These are phyloP conservation scores for Hirtodrosophila confusa DNA, from an alignment of 2,888 invertebrate genomes.

Conservation along the genomic window DNA sequence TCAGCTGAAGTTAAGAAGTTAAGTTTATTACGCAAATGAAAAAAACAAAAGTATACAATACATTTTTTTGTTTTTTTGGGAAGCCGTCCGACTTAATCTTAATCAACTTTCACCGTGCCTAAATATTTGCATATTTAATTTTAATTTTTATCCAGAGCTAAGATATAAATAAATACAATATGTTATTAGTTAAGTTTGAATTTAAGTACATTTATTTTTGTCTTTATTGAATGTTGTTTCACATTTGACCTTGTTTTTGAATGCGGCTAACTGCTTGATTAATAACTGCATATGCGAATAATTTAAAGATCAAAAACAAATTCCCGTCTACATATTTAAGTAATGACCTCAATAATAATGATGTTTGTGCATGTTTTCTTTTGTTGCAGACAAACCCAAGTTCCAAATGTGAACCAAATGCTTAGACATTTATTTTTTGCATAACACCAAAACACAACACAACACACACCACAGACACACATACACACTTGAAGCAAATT, in stretches of 20 bases:
- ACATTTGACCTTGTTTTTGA: neutral
- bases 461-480: constrained; percentile 15
- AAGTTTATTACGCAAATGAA: neutral
- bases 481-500: constrained; percentile 45
- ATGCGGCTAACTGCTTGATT: neutral
- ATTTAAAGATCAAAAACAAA: too few species aligned
- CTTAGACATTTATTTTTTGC: constrained; percentile 35
- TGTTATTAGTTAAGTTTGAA: too few species aligned
- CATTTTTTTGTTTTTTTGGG: constrained; percentile 5
- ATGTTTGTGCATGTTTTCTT: neutral
- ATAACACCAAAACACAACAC: constrained; percentile 27
- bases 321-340: neutral
- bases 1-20: too few species aligned
- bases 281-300: constrained; percentile 2
- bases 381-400: constrained; percentile 49
- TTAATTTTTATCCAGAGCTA: neutral
- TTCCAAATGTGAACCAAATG: constrained; percentile 62
- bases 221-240: neutral
- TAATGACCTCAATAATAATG: constrained; percentile 11
- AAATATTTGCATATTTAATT: constrained; percentile 34
- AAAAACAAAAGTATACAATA: neutral
- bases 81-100: constrained; percentile 22
- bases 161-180: too few species aligned
- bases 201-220: neutral
- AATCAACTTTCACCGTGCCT: constrained; percentile 39